Conservation (phyloP, 2,113 vertebrate species). For the Tachysurus vachellii region DNA sequence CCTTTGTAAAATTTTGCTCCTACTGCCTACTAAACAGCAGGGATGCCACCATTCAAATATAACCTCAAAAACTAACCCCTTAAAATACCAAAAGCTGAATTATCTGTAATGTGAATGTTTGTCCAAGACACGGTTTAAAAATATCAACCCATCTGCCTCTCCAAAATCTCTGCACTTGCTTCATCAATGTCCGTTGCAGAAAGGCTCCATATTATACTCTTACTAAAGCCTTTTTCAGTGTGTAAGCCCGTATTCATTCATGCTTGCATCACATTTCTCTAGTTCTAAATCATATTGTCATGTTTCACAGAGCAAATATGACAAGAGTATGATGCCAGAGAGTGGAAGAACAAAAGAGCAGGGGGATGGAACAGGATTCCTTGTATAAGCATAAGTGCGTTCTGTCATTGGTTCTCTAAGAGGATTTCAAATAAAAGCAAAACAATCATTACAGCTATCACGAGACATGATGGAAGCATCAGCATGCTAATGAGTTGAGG, state of each 20-base stretch:
- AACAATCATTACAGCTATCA: conserved; percentile 63
- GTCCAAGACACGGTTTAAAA: conserved; percentile 10
- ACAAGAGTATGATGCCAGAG: conserved; percentile 19
- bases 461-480: conserved; percentile 57
- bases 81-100: background rate
- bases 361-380: background rate
- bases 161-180: background rate
- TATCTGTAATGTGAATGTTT: background rate
- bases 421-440: conserved; percentile 62
- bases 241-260: conserved; percentile 46
- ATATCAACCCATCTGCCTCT: conserved; percentile 16
- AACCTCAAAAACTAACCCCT: conserved; percentile 1
- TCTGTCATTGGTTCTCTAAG: conserved; percentile 55
- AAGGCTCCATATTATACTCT: background rate
- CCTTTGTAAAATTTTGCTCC: background rate
- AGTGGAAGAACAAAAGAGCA: background rate
- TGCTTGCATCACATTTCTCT: conserved; percentile 36
- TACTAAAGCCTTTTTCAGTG: conserved; percentile 38
- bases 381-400: conserved; percentile 27
- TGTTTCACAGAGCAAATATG: conserved; percentile 54
- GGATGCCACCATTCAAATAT: background rate
- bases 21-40: background rate
- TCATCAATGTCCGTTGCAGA: conserved; percentile 1
- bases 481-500: conserved; percentile 56
- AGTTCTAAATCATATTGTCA: conserved; percentile 47